These are phyloP conservation scores for Allophyes oxyacanthae DNA, from an alignment of 2,888 invertebrate genomes.

Conservation along the genomic window DNA sequence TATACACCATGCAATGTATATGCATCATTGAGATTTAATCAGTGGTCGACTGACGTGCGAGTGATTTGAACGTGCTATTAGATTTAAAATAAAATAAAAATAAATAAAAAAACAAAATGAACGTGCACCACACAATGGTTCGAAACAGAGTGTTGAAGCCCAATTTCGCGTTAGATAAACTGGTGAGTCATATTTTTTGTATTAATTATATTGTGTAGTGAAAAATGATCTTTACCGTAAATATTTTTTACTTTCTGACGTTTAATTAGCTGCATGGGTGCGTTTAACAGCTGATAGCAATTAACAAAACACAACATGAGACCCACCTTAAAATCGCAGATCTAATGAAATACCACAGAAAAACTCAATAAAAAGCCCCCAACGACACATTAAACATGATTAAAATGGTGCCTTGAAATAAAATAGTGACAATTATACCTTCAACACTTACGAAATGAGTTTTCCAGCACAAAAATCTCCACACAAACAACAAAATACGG, in stretches of 20 bases:
- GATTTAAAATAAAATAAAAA: slow-evolving; percentile 44
- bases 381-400: slow-evolving; percentile 68
- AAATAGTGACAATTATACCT: slow-evolving; percentile 61
- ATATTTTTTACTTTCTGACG: slow-evolving; percentile 61
- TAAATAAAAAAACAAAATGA: slow-evolving; percentile 65
- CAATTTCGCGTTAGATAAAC: slow-evolving; percentile 69
- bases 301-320: slow-evolving; percentile 48
- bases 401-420: slow-evolving; percentile 70
- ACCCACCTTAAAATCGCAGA: slow-evolving; percentile 30
- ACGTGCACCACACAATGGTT: slow-evolving; percentile 76
- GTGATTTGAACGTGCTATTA: slow-evolving; percentile 74
- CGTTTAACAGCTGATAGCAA: slow-evolving; percentile 77
- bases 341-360: slow-evolving; percentile 43
- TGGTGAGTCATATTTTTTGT: slow-evolving; percentile 69
- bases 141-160: slow-evolving; percentile 69
- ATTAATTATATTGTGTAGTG: slow-evolving; percentile 2
- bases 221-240: slow-evolving; percentile 6
- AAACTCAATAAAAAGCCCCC: slow-evolving; percentile 53
- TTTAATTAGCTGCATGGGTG: slow-evolving; percentile 62
- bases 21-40: slow-evolving; percentile 71
- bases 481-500: slow-evolving; percentile 63
- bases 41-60: slow-evolving; percentile 67
- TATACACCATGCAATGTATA: slow-evolving; percentile 65
- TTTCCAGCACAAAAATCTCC: slow-evolving; percentile 79
- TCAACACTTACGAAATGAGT: slow-evolving; percentile 79